Evolutionary conservation across 2,797 vertebrate species (phyloP).

Genomic region (Chaenodraco wilsoni): DNA sequence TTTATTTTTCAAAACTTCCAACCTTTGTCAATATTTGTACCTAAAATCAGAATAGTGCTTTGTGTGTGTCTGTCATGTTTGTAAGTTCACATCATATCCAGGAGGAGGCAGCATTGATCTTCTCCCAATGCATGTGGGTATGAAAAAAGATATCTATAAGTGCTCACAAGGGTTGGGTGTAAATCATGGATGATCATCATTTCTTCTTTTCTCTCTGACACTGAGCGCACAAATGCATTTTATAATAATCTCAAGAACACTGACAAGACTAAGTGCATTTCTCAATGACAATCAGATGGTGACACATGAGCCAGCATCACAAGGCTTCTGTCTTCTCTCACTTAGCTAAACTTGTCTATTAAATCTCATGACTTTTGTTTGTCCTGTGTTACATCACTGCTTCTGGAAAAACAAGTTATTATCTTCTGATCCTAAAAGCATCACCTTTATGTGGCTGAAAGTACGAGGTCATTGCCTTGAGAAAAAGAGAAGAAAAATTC

Average conservation of each 20-base stretch:
- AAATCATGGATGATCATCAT: background rate
- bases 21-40: too few relatives aligned
- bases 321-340: slow-evolving; percentile 30
- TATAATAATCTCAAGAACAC: background rate
- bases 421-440: slow-evolving; percentile 5
- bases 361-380: slow-evolving; percentile 34
- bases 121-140: background rate
- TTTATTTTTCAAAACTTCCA: background rate
- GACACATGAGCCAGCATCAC: slow-evolving; percentile 25
- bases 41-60: background rate
- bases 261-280: slow-evolving; percentile 30
- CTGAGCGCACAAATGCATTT: background rate
- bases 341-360: slow-evolving; percentile 8
- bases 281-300: slow-evolving; percentile 51
- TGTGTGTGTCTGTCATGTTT: background rate
- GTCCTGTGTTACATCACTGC: slow-evolving; percentile 16
- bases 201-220: background rate
- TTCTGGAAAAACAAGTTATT: background rate
- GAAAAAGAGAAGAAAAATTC: slow-evolving; percentile 1
- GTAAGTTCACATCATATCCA: slow-evolving; percentile 44
- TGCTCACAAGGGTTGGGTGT: background rate
- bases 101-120: slow-evolving; percentile 57
- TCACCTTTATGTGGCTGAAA: slow-evolving; percentile 3
- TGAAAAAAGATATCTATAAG: slow-evolving; percentile 6
- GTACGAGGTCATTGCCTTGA: background rate